These are phyloP conservation scores for Denticeps clupeoides DNA, from an alignment of 2,797 vertebrate genomes.

Conservation along the genomic window DNA sequence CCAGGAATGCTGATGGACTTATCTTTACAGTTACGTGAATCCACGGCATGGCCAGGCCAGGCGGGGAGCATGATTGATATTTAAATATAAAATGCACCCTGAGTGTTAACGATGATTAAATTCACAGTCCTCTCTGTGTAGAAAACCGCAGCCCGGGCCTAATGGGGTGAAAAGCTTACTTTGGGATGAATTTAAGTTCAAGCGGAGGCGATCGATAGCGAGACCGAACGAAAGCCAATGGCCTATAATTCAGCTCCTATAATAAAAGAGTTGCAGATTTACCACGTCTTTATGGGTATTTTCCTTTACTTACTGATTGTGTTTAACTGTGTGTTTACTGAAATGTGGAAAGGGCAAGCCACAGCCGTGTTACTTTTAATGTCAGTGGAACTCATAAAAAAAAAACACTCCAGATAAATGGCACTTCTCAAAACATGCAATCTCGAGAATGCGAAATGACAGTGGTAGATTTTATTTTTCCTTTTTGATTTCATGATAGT, in stretches of 20 bases:
- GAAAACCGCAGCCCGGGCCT: slow-evolving; percentile 35
- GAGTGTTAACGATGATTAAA: slow-evolving; percentile 52
- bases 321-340: slow-evolving; percentile 36
- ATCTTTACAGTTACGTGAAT: too few relatives aligned
- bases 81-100: too few relatives aligned
- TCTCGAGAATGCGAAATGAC: too few relatives aligned
- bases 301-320: slow-evolving; percentile 40
- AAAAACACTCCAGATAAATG: too few relatives aligned
- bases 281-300: slow-evolving; percentile 31
- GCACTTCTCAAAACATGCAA: too few relatives aligned
- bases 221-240: slow-evolving; percentile 47
- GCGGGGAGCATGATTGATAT: too few relatives aligned
- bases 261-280: slow-evolving; percentile 37
- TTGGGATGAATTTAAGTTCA: slow-evolving; percentile 57
- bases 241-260: slow-evolving; percentile 39
- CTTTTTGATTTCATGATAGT: too few relatives aligned
- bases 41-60: too few relatives aligned
- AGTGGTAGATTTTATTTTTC: too few relatives aligned
- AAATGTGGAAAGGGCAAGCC: slow-evolving; percentile 31
- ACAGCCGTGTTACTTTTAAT: slow-evolving; percentile 15
- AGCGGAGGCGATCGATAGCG: slow-evolving; percentile 46
- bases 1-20: too few relatives aligned
- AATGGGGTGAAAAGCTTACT: slow-evolving; percentile 58
- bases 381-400: too few relatives aligned
- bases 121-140: slow-evolving; percentile 32